Base-by-base conservation (phyloP, 2,888 invertebrate genomes). In the Sinhomidia bicolor region DNA sequence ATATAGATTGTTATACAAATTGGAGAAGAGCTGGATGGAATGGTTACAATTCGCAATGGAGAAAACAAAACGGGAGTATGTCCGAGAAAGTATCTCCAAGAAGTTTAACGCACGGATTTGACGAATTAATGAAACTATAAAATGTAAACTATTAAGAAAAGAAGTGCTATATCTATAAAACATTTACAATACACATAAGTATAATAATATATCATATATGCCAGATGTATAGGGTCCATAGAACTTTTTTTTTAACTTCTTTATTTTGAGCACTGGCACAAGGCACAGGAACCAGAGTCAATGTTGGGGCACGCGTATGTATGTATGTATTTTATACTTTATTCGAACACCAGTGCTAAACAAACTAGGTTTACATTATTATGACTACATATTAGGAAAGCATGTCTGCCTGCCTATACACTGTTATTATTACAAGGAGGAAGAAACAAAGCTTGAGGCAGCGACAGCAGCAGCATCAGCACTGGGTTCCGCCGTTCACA, bases 31-130 rank as follows among this genome's bases (percentile, higher is more conserved):
- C 95, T 97, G 0, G 97, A 98, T 93, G 98, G 98, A 32, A 98
- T 98, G 95, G 97, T 98, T 90, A 97, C 97, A 96, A 97, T 99
- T 90, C 96, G 98, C 83, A 97, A 97, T 71, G 98, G 98, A 0
- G 97, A 98, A 93, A 98, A 97, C 94, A 97, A 97, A 92, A 97
- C 98, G 94, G 98, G 97, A 88, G 96, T 97, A 91, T 99, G 98
- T 94, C 98, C 98, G n/a, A 94, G 97, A 60, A 98, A 98, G 94
- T 99, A 98, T 93, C 95, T 99, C 90, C 97, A 98, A 94, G 98
- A 98, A 94, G 97, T 98, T 96, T 98, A 97, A 97, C 78, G 54
- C 51, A 78, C n/a, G 23, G 54, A n/a, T n/a, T 26, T n/a, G 41
- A 78, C 76, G 54, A 78, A 78, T 54, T 76, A 74, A 44, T 5